A percentile compares a stretch with the other conserved stretches of the same genome.
phyloP scores from a whole-genome alignment of 2,797 vertebrate species.

The Bryconaethiops microstoma region DNA sequence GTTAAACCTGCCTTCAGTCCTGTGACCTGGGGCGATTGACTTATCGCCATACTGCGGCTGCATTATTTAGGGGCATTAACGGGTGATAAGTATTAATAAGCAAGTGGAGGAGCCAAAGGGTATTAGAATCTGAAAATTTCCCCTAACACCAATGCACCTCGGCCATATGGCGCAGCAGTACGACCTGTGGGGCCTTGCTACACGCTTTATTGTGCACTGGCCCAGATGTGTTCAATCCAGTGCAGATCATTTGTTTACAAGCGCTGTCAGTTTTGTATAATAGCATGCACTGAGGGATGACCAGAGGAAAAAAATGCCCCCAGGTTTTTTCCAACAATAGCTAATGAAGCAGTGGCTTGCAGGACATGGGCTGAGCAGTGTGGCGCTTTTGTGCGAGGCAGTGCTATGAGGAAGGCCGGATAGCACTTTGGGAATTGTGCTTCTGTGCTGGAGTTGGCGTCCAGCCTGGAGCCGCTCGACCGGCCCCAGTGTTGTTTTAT shows the following conservation, averaged over 20 bases:
- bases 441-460: conserved; percentile 39
- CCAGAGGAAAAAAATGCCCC: conserved; percentile 29
- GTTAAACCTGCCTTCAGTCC: conserved; percentile 71
- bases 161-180: conserved; percentile 30
- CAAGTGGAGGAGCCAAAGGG: conserved; percentile 68
- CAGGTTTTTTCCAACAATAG: conserved; percentile 26
- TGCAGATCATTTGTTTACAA: conserved; percentile 8
- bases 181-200: not conserved
- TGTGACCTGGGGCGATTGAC: conserved; percentile 69
- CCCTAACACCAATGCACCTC: conserved; percentile 24
- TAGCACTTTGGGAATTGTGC: conserved; percentile 41
- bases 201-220: conserved; percentile 9
- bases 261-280: conserved; percentile 15
- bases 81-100: conserved; percentile 76
- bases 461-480: conserved; percentile 32
- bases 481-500: conserved; percentile 53
- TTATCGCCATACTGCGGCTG: conserved; percentile 78
- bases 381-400: conserved; percentile 38
- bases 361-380: conserved; percentile 14
- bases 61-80: conserved; percentile 75
- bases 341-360: conserved; percentile 38
- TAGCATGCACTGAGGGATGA: conserved; percentile 18
- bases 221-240: not conserved
- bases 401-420: not conserved
- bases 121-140: conserved; percentile 42